Evolutionary conservation across 2,797 vertebrate species (phyloP).

Genomic region (Holocentrus rufus): DNA sequence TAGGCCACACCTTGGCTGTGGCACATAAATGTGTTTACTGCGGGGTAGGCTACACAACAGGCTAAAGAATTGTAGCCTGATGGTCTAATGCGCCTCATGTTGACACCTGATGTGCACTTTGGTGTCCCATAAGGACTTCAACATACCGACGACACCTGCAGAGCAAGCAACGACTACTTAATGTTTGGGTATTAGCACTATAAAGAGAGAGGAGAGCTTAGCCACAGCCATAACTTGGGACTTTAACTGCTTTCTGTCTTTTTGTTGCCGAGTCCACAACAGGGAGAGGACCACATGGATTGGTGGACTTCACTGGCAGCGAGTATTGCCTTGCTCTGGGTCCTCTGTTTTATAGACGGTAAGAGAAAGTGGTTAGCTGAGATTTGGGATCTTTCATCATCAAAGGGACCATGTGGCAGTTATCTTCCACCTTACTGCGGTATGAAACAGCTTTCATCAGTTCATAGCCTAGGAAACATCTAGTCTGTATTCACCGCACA

Average conservation of each 20-base stretch:
- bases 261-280: slow-evolving; percentile 55
- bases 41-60: not conserved
- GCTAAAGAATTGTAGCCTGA: slow-evolving; percentile 9
- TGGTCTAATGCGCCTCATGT: slow-evolving; percentile 41
- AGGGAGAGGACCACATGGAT: slow-evolving; percentile 72
- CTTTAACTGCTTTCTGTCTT: slow-evolving; percentile 47
- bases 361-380: slow-evolving; percentile 45
- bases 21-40: too few relatives aligned
- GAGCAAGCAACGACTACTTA: slow-evolving; percentile 40
- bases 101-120: slow-evolving; percentile 19
- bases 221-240: slow-evolving; percentile 31
- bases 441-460: slow-evolving; percentile 11
- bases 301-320: slow-evolving; percentile 75
- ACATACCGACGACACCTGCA: slow-evolving; percentile 40
- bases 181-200: slow-evolving; percentile 56
- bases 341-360: slow-evolving; percentile 81
- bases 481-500: not conserved
- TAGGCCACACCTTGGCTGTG: too few relatives aligned
- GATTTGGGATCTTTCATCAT: slow-evolving; percentile 21
- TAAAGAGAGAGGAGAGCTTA: slow-evolving; percentile 57
- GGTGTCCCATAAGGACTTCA: slow-evolving; percentile 25
- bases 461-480: not conserved
- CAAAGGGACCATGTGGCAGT: slow-evolving; percentile 14
- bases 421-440: not conserved
- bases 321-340: slow-evolving; percentile 74